Evolutionary conservation across 2,888 invertebrate species (phyloP), one percentile per base, ranked within the genome.

Genomic region (Nephrotoma flavescens): DNA sequence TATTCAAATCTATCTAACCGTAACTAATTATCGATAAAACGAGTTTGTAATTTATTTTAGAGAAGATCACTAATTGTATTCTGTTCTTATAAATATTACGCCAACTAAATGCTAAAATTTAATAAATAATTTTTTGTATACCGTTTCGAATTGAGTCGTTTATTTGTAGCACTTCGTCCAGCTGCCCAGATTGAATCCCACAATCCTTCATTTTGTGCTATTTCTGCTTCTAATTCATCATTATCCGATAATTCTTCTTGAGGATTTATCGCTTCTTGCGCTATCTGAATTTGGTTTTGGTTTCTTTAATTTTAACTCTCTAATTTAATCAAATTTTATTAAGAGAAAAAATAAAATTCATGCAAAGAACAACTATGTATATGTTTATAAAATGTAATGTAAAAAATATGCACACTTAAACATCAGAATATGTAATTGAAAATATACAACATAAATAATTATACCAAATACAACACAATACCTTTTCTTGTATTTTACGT

Each of bases 111-210:
- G 31, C 31, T 31, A 31, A 31, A 31, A 31, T 31, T 0, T 31
- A 31, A 31, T 31, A 31, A 31, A 31, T 41, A 83, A 83, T 41
- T 83, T 19, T 41, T n/a, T 41, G 41, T 83, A 11, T 84, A 91
- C 91, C 90, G 89, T 88, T 91, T 91, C 87, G 93, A 93, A 3
- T 92, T 90, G 57, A 89, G 90, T 86, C 93, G 91, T 88, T 94
- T 93, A 89, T 92, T 92, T 85, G 92, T 90, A 84, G 93, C 92
- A 52, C 92, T 93, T 88, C 91, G 90, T 31, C 93, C 92, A 5
- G 92, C 93, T 12, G 92, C 92, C 88, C 95, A 90, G 89, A 95
- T 94, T 0, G 94, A 94, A 88, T 94, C 95, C 87, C 95, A 92
- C 86, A 95, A 91, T 6, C 94, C 94, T 88, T 94, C 93, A 3